Evolutionary conservation across 2,797 vertebrate species (phyloP).

Genomic region (Poecilia picta): DNA sequence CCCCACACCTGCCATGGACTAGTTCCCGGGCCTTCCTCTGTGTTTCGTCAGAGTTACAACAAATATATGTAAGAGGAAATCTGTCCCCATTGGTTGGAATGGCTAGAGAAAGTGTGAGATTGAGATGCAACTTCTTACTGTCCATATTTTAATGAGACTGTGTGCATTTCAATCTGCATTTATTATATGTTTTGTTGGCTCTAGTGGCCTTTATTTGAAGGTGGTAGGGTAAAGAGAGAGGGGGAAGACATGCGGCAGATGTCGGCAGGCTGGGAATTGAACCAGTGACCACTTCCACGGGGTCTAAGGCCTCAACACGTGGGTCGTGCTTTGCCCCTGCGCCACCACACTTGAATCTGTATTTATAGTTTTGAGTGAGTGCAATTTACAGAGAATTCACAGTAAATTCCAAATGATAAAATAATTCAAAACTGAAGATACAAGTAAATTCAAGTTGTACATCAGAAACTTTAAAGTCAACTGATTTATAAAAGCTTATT

Average conservation of each 20-base stretch:
- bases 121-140: neutral
- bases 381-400: neutral
- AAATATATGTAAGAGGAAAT: too few relatives aligned
- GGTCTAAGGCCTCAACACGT: too few relatives aligned
- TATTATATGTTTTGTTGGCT: neutral
- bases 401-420: neutral
- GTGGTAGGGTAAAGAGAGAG: too few relatives aligned
- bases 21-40: too few relatives aligned
- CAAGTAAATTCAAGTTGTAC: neutral
- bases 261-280: too few relatives aligned
- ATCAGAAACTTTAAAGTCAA: constrained; percentile 1
- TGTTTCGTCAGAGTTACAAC: too few relatives aligned
- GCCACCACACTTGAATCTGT: neutral
- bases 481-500: neutral
- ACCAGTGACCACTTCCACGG: too few relatives aligned
- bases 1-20: too few relatives aligned
- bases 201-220: too few relatives aligned
- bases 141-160: neutral
- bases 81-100: too few relatives aligned
- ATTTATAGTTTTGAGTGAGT: neutral
- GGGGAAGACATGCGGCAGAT: too few relatives aligned
- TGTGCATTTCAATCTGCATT: neutral
- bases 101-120: neutral
- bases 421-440: neutral
- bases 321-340: too few relatives aligned